phyloP scores from a whole-genome alignment of 2,888 invertebrate species.

The Machimus rusticus region DNA sequence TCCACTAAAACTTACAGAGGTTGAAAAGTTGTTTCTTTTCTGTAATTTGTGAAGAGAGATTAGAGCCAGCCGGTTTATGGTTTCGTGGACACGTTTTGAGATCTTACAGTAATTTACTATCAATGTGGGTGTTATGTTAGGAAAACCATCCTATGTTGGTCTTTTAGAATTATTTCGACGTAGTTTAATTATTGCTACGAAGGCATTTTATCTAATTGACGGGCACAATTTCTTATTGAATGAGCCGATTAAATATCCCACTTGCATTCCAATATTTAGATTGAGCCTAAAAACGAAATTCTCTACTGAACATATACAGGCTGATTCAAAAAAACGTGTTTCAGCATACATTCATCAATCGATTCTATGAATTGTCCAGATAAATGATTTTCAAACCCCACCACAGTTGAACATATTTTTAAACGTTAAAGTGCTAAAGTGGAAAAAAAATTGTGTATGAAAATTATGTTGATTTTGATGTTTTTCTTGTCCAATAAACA shows the following conservation, averaged over 20 bases:
- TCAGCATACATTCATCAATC: too few relatives aligned
- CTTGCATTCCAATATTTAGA: neutral
- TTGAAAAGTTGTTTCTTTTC: conserved; percentile 2
- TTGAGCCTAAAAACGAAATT: too few relatives aligned
- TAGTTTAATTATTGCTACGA: neutral
- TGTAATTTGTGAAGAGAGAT: neutral
- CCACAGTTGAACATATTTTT: too few relatives aligned
- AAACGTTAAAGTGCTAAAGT: too few relatives aligned
- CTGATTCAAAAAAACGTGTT: too few relatives aligned
- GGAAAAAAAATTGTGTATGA: too few relatives aligned
- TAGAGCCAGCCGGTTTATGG: neutral
- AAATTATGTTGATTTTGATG: too few relatives aligned
- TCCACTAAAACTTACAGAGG: conserved; percentile 15
- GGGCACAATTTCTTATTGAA: neutral
- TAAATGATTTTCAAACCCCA: too few relatives aligned
- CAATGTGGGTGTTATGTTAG: neutral
- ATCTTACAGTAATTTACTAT: neutral
- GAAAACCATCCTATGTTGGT: too few relatives aligned
- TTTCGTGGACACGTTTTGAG: conserved; percentile 6
- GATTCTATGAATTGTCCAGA: too few relatives aligned
- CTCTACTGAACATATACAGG: too few relatives aligned
- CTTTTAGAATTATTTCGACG: neutral
- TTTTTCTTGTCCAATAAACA: too few relatives aligned
- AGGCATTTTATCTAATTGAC: neutral
- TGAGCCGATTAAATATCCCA: neutral